Percentiles rank a stretch among this genome's conserved stretches.
These are phyloP conservation scores for Sarcophaga caerulescens DNA, from an alignment of 2,888 invertebrate genomes.

Conservation along the genomic window DNA sequence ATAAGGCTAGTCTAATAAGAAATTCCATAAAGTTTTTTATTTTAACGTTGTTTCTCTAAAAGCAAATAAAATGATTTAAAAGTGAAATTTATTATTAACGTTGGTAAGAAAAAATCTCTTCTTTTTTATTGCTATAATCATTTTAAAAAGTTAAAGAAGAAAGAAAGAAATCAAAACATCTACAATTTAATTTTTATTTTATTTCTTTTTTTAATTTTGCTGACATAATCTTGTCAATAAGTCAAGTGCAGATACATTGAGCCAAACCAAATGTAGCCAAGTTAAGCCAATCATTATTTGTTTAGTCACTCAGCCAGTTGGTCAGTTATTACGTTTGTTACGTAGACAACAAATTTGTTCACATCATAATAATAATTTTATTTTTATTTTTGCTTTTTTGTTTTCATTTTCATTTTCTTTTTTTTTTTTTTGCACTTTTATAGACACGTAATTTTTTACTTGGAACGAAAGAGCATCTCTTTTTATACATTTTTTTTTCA, in stretches of 20 bases:
- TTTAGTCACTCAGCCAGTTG: not conserved
- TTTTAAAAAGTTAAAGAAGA: not conserved
- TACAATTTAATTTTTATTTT: not conserved
- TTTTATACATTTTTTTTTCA: not conserved
- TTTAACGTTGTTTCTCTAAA: too few relatives aligned
- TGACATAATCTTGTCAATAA: conserved; percentile 44
- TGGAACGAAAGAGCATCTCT: not conserved
- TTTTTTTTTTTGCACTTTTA: not conserved
- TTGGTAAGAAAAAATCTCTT: not conserved
- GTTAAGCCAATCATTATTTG: not conserved
- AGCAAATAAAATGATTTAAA: not conserved
- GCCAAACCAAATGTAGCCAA: too few relatives aligned
- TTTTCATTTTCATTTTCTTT: not conserved
- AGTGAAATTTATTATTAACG: conserved; percentile 39
- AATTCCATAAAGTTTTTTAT: too few relatives aligned
- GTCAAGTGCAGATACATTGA: conserved; percentile 26
- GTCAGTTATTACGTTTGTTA: not conserved
- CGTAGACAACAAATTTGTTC: not conserved
- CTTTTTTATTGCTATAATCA: not conserved
- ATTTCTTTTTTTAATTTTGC: conserved; percentile 1
- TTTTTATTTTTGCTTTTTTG: not conserved
- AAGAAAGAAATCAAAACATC: not conserved
- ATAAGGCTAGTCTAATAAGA: too few relatives aligned
- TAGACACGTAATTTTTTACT: conserved; percentile 9
- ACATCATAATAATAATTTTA: conserved; percentile 3